These are phyloP conservation scores for Andricus quercusramuli DNA, from an alignment of 2,888 invertebrate genomes.

Conservation along the genomic window DNA sequence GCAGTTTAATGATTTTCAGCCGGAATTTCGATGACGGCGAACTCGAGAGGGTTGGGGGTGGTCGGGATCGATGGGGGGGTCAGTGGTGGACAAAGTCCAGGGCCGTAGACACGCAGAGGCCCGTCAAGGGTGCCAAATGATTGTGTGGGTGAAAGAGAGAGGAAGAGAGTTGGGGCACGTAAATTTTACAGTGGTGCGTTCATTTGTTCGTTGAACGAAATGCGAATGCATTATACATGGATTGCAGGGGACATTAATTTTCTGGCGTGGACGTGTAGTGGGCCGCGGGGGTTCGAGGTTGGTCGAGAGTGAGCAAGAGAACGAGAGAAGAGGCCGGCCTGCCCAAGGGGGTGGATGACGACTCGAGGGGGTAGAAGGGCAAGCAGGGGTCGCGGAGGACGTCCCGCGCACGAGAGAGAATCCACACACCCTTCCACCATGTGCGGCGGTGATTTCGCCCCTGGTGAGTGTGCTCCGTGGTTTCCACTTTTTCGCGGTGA, in stretches of 20 bases:
- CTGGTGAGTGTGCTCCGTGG: slow-evolving; percentile 57
- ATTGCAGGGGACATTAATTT: slow-evolving; percentile 79
- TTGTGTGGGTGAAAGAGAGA: slow-evolving; percentile 16
- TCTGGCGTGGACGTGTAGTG: slow-evolving; percentile 77
- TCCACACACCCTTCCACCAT: slow-evolving; percentile 55
- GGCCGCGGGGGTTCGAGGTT: slow-evolving; percentile 50
- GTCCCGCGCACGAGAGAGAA: slow-evolving; percentile 52
- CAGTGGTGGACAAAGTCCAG: slow-evolving; percentile 42
- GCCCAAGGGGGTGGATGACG: slow-evolving; percentile 37
- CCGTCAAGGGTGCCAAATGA: slow-evolving; percentile 21
- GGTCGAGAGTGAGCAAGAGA: slow-evolving; percentile 46
- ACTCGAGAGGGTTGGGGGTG: slow-evolving; percentile 44
- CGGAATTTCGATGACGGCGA: slow-evolving; percentile 76
- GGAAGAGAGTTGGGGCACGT: slow-evolving; percentile 60
- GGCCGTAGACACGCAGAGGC: slow-evolving; percentile 46
- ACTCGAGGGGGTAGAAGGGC: slow-evolving; percentile 21
- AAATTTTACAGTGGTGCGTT: slow-evolving; percentile 78
- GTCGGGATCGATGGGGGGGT: slow-evolving; percentile 22
- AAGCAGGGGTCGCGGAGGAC: slow-evolving; percentile 48
- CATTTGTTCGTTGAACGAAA: slow-evolving; percentile 77
- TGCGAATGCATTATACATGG: slow-evolving; percentile 79
- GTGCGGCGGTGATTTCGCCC: slow-evolving; percentile 31
- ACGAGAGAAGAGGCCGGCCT: slow-evolving; percentile 42
- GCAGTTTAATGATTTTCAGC: slow-evolving; percentile 77
- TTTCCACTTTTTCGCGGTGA: slow-evolving; percentile 63